Percentiles rank a stretch among this genome's conserved stretches.
phyloP scores from a whole-genome alignment of 1,140 invertebrate species.

The Calliphora vicina region DNA sequence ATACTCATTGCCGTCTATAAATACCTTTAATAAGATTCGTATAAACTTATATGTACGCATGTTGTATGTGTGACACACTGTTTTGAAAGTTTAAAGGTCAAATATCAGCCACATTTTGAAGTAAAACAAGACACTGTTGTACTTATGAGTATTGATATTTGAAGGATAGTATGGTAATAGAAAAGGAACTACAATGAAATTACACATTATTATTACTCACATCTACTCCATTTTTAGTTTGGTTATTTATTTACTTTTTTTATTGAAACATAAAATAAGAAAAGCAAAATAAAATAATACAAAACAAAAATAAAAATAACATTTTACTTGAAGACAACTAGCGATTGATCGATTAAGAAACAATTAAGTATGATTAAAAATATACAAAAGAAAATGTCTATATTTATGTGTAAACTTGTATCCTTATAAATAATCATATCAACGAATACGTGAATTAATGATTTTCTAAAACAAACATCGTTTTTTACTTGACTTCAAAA shows the following conservation, averaged over 20 bases:
- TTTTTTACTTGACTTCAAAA: too few relatives aligned
- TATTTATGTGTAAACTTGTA: background rate
- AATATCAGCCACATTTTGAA: background rate
- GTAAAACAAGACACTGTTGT: background rate
- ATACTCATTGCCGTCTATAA: too few relatives aligned
- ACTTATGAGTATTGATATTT: too few relatives aligned
- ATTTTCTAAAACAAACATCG: too few relatives aligned
- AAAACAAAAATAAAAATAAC: background rate
- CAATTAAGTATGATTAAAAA: background rate
- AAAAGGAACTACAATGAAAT: too few relatives aligned
- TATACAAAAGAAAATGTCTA: background rate
- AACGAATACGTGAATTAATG: too few relatives aligned
- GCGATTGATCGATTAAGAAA: background rate
- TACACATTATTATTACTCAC: background rate
- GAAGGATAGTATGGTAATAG: too few relatives aligned
- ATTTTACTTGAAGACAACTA: background rate
- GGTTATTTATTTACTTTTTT: too few relatives aligned
- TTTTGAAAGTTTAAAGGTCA: background rate
- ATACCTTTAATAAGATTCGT: too few relatives aligned
- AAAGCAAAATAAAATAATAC: too few relatives aligned
- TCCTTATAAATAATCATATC: too few relatives aligned
- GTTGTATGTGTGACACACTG: background rate
- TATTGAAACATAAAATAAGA: too few relatives aligned
- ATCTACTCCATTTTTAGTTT: background rate
- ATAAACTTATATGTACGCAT: background rate